Base-by-base conservation (phyloP, 2,797 vertebrate genomes). In the Sebastes ruberrimus region DNA sequence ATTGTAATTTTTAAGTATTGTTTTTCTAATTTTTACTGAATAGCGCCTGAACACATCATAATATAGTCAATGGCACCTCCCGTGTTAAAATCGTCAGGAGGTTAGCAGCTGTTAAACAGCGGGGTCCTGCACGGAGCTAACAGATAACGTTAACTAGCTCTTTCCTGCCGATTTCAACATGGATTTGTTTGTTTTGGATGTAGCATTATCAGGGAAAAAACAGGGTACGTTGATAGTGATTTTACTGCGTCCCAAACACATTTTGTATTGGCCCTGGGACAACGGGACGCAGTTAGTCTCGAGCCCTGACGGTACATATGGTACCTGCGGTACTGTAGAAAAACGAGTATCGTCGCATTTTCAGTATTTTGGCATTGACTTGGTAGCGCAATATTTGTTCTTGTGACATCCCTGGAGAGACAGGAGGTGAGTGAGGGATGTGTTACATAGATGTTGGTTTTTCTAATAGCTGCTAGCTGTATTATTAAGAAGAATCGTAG, bases 391-490 rank as follows among this genome's bases (percentile, higher is more conserved):
- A 16, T 53, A 53, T 53, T 10, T n/a, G 49, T 53, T 53, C 20
- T n/a, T 0, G 4, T 53, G 20, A n/a, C 20, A 53, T 53, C 49
- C 49, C 49, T 53, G 46, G 22, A 74, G 18, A n/a, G 60, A 71
- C 25, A 8, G 11, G 7, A 52, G 10, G 22, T 14, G 46, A 53
- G 49, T 10, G 8, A 22, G 28, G 33, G n/a, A 22, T 25, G 57
- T 30, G 5, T 53, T 67, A 72, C 22, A 71, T 25, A 56, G 25
- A 66, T 30, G 52, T 30, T 63, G 4, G 20, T 73, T 55, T 73
- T 55, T 80, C 57, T n/a, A 20, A 28, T 7, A 62, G 76, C 70
- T 86, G 18, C 27, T 10, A 59, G 74, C 61, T 68, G 38, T 60
- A 14, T 52, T 59, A 53, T 69, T 49, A 73, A 46, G 42, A 65